Evolutionary conservation across 1,140 invertebrate species (phyloP), one percentile per base, ranked within the genome.

Genomic region (Mylabris phalerata): DNA sequence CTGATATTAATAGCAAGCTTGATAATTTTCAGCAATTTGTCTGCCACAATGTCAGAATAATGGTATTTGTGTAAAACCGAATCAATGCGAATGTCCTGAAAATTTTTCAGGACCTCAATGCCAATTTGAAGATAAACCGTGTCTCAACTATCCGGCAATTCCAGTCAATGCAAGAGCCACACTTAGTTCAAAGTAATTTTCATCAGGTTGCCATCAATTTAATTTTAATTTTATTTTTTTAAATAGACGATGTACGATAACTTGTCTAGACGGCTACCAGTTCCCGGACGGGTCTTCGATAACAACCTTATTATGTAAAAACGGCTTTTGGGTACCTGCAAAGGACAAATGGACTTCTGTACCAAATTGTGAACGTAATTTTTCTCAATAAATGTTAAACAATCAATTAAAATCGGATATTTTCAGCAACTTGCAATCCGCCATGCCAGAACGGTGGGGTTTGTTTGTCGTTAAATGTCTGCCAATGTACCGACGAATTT

Each of bases 61-160:
- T 48, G 90, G 91, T 0, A 84, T 87, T 10, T 93, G 90, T 67
- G 67, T 85, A 1, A 77, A 76, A 1, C 85, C 86, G 0, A 83
- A 88, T 70, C 73, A 79, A 1, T 92, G 90, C 65, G 71, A 83
- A 7, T 94, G 90, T 65, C 76, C 84, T 0, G 78, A 83, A 19
- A 84, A 84, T 65, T 92, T 82, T 71, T 79, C 79, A 25, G 91
- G 91, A 11, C 79, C 82, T 1, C 78, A 84, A 47, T 94, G 91
- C 68, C 86, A 93, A 69, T 83, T 81, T 62, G 83, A 87, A 69
- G 82, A 81, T 54, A 84, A 82, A 57, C 81, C 85, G 0, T 90
- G 88, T 66, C 72, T 86, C 1, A 80, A 81, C 57, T 78, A 77
- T 64, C 85, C 86, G 1, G 79, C 81, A 0, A 71, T 82, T 6